These are phyloP conservation scores for Neostethus bicornis DNA, from an alignment of 2,797 vertebrate species.

Conservation along the genomic window DNA sequence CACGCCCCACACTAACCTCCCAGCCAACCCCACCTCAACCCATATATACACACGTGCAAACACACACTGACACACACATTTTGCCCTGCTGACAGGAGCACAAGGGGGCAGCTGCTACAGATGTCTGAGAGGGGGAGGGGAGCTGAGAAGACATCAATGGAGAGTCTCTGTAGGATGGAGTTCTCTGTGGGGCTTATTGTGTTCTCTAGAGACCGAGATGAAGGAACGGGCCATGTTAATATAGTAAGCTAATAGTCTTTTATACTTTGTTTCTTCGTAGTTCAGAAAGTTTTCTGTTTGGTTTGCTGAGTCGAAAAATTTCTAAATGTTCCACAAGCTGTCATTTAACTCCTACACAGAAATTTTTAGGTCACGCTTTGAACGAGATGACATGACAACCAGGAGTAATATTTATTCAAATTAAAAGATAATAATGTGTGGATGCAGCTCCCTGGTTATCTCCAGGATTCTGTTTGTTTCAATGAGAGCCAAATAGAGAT, in stretches of 20 bases:
- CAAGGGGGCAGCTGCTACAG: conserved; percentile 87
- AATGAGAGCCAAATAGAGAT: conserved; percentile 3
- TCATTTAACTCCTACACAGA: too few relatives aligned
- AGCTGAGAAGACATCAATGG: conserved; percentile 81
- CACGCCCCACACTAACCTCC: conserved; percentile 75
- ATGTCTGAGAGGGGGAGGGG: conserved; percentile 83
- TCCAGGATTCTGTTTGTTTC: conserved; percentile 17
- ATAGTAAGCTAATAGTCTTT: conserved; percentile 65
- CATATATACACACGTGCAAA: conserved; percentile 56
- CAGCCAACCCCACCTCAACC: conserved; percentile 71
- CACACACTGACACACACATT: conserved; percentile 47
- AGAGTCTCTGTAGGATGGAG: conserved; percentile 75
- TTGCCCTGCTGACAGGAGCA: conserved; percentile 81
- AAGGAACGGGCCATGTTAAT: conserved; percentile 69
- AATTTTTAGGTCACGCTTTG: background rate
- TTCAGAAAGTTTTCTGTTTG: conserved; percentile 3
- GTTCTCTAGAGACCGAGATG: conserved; percentile 74
- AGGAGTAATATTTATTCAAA: conserved; percentile 8
- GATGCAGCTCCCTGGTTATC: conserved; percentile 10
- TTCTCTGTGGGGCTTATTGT: conserved; percentile 78
- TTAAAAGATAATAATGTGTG: background rate
- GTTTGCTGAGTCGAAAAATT: conserved; percentile 2
- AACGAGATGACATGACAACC: background rate
- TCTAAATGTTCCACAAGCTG: conserved; percentile 13
- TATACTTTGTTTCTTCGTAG: conserved; percentile 40